Evolutionary conservation across 2,797 vertebrate genomes (phyloP), one percentile per base, ranked within the genome.

Genomic region (Streptopelia turtur): DNA sequence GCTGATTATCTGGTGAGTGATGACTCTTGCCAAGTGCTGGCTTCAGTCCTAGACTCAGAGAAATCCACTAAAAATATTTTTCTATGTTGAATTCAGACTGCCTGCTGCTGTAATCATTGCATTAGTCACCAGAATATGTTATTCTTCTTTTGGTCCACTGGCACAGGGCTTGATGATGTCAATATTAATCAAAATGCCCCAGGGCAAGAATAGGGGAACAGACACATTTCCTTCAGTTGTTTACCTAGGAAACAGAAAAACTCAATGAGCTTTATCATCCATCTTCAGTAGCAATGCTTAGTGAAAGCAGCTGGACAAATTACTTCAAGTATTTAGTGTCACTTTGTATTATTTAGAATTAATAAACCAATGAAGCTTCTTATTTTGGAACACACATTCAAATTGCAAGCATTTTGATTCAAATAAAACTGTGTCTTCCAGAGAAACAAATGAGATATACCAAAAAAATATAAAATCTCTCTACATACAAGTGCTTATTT

Each of bases 221-320:
- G 87, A 56, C 70, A 95, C n/a, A 75, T 95, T 93, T 95, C 78
- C 81, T 84, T 86, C 66, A 71, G 43, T 75, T 93, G 59, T 92
- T 95, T 95, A 91, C 56, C 55, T 43, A 47, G 64, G 80, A 89
- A 92, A 88, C 72, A 80, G 83, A 65, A 91, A 94, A 97, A 79
- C 31, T 80, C 85, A 52, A 33, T 76, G 70, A 81, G 31, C 83
- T 94, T 92, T 88, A 56, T 89, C 89, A 94, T 96, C 74, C 49
- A 27, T 96, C 96, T 96, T 95, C 72, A 72, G 65, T 49, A 69
- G 64, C 50, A 94, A 88, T 88, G 64, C 27, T 68, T 71, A 60
- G 37, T 94, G 95, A 97, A 87, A 96, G 87, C 53, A 90, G 89
- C 89, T 77, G 94, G 72, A 92, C 68, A 94, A 93, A 97, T 96